Percentiles rank a stretch among this genome's conserved stretches.
Evolutionary conservation across 2,113 vertebrate species (phyloP).

Genomic region (Triplophysa rosa): DNA sequence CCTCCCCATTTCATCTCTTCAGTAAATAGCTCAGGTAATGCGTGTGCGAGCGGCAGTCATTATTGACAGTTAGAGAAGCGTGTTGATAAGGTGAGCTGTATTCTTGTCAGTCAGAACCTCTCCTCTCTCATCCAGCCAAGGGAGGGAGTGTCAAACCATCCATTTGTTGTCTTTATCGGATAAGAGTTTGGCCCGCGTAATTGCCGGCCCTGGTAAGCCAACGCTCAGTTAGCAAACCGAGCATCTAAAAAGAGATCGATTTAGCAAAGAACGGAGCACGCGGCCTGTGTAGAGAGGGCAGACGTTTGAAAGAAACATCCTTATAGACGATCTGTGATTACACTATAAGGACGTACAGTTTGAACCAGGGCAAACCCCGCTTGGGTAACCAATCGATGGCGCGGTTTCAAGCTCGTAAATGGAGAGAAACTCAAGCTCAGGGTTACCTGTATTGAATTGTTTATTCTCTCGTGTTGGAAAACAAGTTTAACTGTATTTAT

Average conservation of each 20-base stretch:
- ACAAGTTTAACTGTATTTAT: too few species aligned
- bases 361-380: constrained; percentile 69
- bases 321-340: constrained; percentile 61
- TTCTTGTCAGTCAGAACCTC: constrained; percentile 30
- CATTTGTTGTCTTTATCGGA: constrained; percentile 71
- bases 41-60: constrained; percentile 4
- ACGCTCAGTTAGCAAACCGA: constrained; percentile 31
- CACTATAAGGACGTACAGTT: constrained; percentile 60
- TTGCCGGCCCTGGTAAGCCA: constrained; percentile 31
- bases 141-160: constrained; percentile 66
- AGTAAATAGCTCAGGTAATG: constrained; percentile 3
- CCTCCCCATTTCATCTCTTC: constrained; percentile 10
- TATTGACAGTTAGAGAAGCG: constrained; percentile 64
- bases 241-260: constrained; percentile 68
- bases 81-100: constrained; percentile 57
- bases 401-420: constrained; percentile 58
- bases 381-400: constrained; percentile 70
- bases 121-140: constrained; percentile 20
- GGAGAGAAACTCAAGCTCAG: not conserved
- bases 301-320: constrained; percentile 67
- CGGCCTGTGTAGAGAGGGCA: constrained; percentile 64
- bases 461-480: not conserved
- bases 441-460: not conserved
- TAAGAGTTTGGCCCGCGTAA: constrained; percentile 69
- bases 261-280: constrained; percentile 65